Base-by-base conservation (phyloP, 2,797 vertebrate genomes). In the Pachyuromys duprasi region DNA sequence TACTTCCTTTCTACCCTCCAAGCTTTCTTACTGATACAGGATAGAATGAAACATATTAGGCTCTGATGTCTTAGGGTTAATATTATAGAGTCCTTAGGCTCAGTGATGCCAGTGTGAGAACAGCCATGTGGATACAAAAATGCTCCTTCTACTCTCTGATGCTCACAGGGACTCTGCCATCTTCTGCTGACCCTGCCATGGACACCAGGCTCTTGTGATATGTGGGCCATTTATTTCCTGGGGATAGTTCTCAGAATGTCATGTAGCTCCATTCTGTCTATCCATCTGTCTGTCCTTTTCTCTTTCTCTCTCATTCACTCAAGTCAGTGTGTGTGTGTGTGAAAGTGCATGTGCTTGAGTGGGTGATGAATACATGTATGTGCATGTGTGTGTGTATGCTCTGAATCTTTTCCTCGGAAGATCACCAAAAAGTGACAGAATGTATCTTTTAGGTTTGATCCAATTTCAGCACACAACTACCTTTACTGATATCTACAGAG, bases 401-500 rank as follows among this genome's bases (percentile, higher is more conserved):
- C 60, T 6, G 97, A 97, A 75, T 79, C 3, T 8, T 89, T 96
- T 53, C 24, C 26, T 45, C 6, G 91, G 55, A 94, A 70, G 13
- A 42, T 98, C 22, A 22, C 87, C 72, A 69, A 74, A 57, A 93
- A 4, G 60, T 97, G 97, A 83, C 78, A 91, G 55, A n/a, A 70
- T 0, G 31, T 95, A 20, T 0, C 0, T 24, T 13, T 97, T 24
- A 89, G 3, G 0, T 97, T 94, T 67, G 42, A 97, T 18, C 96
- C 94, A 63, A 57, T 95, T 39, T 45, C 84, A 67, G 91, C 78
- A 1, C 93, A 97, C 0, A 0, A 0, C 1, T 0, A 0, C 1
- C 79, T 98, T 17, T 95, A 63, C 4, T 98, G 98, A 97, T 98
- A 97, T 49, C 8, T 14, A 87, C 94, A 98, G 95, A 95, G 36